Base-by-base conservation (phyloP, 1,140 invertebrate genomes). In the Drosophila kanapiae region DNA sequence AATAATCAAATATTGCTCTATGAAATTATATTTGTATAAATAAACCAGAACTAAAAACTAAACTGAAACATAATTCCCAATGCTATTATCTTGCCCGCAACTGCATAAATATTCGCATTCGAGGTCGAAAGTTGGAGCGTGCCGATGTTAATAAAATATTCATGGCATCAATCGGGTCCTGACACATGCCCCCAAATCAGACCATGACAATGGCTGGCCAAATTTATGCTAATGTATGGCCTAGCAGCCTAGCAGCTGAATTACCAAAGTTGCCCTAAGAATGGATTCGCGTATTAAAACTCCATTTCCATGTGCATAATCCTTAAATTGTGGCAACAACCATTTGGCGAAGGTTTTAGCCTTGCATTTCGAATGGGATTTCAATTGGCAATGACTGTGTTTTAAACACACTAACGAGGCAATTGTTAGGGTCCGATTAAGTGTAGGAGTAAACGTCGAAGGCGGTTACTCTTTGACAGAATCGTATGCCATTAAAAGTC, bases 81-180 rank as follows among this genome's bases (percentile, higher is more conserved):
- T 38, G 23, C 35, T 48, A 33, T 18, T n/a, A 58, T 40, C 9
- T 37, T 35, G 23, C n/a, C 42, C 42, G 33, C 42, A 23, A 43
- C 57, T 60, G 60, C 62, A 35, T 16, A 35, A 31, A 53, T 16
- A 37, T 70, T 33, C 23, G 4, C 35, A 31, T 48, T 49, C 48
- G 65, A 47, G 43, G 54, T 60, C 42, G 38, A 84, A 83, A 65
- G 63, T 62, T 80, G 74, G 59, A 67, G 74, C 49, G 77, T 80
- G 81, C 67, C 69, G 67, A 60, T 51, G 31, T 72, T 71, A 72
- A 72, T 72, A 72, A 87, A 84, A 87, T 87, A 87, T 87, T 87
- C 84, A 87, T 58, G 62, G 69, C 84, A 78, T 72, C 69, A 72
- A 72, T 72, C 69, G 69, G 67, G 53, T 49, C 68, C 67, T 72